Percentiles rank a stretch among this genome's conserved stretches.
Conservation (phyloP, 37 sponge, comb jelly and placozoan species). For the Haliclona indistincta region DNA sequence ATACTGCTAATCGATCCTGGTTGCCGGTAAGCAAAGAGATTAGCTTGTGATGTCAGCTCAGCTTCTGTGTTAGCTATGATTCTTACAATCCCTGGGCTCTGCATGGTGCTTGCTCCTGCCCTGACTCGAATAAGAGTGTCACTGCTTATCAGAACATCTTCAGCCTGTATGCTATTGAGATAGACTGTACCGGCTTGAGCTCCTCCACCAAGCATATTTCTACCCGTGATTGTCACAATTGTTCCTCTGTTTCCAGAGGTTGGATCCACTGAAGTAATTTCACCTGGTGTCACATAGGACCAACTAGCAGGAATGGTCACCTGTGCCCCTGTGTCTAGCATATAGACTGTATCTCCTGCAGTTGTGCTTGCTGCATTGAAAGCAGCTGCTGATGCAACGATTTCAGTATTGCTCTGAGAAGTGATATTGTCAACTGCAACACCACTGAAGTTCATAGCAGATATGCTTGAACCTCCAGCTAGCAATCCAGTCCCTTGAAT, state of each 20-base stretch:
- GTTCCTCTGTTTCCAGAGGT: constrained; percentile 54
- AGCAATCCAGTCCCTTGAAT: constrained; percentile 42
- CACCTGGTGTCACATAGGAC: constrained; percentile 51
- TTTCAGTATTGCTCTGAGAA: neutral
- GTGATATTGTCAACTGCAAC: constrained; percentile 15
- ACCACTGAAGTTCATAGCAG: constrained; percentile 20
- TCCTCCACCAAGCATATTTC: constrained; percentile 55
- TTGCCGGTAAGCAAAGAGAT: constrained; percentile 21
- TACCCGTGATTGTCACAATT: constrained; percentile 63
- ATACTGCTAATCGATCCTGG: constrained; percentile 17
- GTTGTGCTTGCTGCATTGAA: neutral
- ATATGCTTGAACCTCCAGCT: constrained; percentile 35
- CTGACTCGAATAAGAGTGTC: constrained; percentile 47
- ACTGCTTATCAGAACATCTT: constrained; percentile 9
- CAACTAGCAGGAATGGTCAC: constrained; percentile 31
- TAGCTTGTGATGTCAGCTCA: constrained; percentile 1
- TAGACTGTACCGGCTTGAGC: constrained; percentile 3
- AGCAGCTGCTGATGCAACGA: constrained; percentile 23
- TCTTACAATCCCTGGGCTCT: constrained; percentile 17
- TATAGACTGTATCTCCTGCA: constrained; percentile 26
- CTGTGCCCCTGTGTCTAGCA: constrained; percentile 24
- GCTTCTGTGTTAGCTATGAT: constrained; percentile 61
- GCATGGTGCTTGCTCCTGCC: constrained; percentile 22
- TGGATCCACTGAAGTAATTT: constrained; percentile 42
- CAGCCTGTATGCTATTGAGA: constrained; percentile 25